Evolutionary conservation across 2,113 vertebrate species (phyloP).

Genomic region (Macaca fascicularis): DNA sequence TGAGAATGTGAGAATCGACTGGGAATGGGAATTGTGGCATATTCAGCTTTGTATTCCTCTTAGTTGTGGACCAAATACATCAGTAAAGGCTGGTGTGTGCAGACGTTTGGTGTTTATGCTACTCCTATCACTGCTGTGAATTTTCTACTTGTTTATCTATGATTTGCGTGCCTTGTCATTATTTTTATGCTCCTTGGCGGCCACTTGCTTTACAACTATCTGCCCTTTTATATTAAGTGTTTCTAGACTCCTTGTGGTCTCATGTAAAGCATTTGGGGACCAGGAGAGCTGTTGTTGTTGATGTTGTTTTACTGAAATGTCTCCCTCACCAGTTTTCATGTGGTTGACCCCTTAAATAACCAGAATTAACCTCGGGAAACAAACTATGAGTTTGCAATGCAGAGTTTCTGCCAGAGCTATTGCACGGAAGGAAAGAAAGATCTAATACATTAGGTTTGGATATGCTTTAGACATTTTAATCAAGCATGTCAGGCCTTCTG

Average conservation of each 20-base stretch:
- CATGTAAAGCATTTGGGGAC: background rate
- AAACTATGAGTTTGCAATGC: background rate
- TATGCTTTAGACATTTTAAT: background rate
- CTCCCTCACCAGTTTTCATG: background rate
- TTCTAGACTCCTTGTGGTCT: background rate
- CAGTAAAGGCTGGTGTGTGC: background rate
- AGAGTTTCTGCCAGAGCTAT: background rate
- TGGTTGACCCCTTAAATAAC: background rate
- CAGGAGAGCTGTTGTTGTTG: background rate
- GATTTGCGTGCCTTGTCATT: conserved; percentile 10
- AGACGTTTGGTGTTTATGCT: background rate
- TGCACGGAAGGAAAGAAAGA: background rate
- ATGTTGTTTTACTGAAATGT: background rate
- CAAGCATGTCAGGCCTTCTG: background rate
- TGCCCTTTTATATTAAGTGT: background rate
- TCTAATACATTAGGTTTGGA: background rate
- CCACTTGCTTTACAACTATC: background rate
- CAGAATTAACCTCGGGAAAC: background rate
- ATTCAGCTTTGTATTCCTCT: background rate
- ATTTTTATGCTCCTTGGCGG: background rate
- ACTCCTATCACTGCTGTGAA: background rate
- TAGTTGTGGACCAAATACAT: background rate
- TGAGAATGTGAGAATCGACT: background rate
- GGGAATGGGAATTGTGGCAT: too few relatives aligned
- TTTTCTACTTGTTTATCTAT: background rate